A percentile compares a stretch with the other conserved stretches of the same genome.
Conservation (phyloP, 2,888 invertebrate genomes). For the Luperina nickerlii region DNA sequence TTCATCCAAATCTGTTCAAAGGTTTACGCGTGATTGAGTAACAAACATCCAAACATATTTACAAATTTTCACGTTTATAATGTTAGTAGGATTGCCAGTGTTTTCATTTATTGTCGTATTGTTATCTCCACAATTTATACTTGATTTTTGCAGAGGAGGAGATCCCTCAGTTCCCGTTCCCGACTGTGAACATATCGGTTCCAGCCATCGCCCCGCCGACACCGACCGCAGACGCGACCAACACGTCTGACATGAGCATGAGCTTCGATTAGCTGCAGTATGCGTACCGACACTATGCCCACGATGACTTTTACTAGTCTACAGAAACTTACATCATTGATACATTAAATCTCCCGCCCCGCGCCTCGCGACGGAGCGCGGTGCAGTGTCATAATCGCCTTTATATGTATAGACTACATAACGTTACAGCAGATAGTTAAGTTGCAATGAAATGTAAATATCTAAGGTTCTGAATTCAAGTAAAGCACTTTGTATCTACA, state of each 20-base stretch:
- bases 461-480: neutral
- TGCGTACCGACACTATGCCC: neutral
- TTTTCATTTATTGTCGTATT: no score
- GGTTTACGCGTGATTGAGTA: no score
- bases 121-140: no score
- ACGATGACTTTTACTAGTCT: neutral
- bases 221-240: conserved; percentile 73
- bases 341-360: neutral
- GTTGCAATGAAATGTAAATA: neutral
- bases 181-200: conserved; percentile 75
- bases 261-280: conserved; percentile 83
- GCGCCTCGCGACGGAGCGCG: neutral
- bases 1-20: no score
- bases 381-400: no score
- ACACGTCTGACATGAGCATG: conserved; percentile 88
- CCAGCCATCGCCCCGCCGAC: conserved; percentile 66
- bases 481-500: neutral
- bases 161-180: conserved; percentile 87
- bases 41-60: no score
- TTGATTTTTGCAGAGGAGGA: conserved; percentile 81
- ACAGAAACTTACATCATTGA: neutral
- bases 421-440: neutral
- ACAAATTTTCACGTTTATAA: no score
- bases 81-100: no score
- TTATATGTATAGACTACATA: no score